These are phyloP conservation scores for Parauchenoglanis punctatus DNA, from an alignment of 2,797 vertebrate species.

Conservation along the genomic window DNA sequence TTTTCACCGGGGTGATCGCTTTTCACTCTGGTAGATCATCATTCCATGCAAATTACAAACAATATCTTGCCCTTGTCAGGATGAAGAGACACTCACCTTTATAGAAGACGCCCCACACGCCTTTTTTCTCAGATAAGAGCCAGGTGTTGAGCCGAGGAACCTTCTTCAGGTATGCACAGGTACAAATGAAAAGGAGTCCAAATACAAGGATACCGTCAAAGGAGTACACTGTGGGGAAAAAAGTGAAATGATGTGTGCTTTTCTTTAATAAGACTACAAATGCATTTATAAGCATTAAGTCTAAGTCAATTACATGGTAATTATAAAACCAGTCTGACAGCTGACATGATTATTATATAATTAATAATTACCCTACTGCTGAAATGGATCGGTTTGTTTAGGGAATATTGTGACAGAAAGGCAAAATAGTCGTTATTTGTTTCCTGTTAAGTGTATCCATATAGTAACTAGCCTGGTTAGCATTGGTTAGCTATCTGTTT, in stretches of 20 bases:
- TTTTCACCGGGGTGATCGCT: background rate
- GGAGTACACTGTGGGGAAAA: constrained; percentile 81
- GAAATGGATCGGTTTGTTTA: background rate
- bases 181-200: constrained; percentile 90
- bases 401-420: background rate
- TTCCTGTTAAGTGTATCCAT: background rate
- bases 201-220: constrained; percentile 94
- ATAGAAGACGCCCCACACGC: constrained; percentile 88
- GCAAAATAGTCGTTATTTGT: background rate
- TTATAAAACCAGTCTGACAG: background rate
- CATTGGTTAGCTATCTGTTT: background rate
- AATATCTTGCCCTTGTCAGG: background rate
- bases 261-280: background rate
- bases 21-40: background rate
- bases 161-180: constrained; percentile 94
- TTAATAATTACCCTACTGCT: background rate
- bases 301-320: background rate
- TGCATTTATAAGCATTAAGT: no score
- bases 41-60: background rate
- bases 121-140: constrained; percentile 92
- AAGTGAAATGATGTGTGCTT: background rate
- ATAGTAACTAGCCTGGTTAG: background rate
- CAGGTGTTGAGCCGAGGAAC: constrained; percentile 90
- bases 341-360: background rate
- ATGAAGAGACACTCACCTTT: constrained; percentile 77